Percentiles rank a stretch among this genome's conserved stretches.
Evolutionary conservation across 2,888 invertebrate genomes (phyloP).

Genomic region (Drymonia ruficornis): DNA sequence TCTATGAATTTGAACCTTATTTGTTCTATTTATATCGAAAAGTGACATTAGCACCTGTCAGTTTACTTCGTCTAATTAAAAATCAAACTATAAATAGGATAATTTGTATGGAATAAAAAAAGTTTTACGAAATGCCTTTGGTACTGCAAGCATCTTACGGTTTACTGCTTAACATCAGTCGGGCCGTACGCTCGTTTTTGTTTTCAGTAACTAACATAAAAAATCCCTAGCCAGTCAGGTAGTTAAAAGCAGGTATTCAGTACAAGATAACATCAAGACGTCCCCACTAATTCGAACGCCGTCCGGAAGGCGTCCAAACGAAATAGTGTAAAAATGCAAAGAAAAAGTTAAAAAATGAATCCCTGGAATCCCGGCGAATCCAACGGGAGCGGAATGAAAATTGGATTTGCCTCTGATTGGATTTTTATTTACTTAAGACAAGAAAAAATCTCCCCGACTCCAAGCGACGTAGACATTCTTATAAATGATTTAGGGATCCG

Average conservation of each 20-base stretch:
- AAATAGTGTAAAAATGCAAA: conserved; percentile 74
- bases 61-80: no score
- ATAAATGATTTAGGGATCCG: conserved; percentile 76
- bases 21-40: no score
- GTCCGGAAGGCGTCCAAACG: conserved; percentile 27
- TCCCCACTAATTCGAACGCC: background rate
- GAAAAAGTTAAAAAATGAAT: conserved; percentile 66
- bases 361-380: conserved; percentile 72
- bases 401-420: conserved; percentile 84
- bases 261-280: background rate
- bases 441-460: conserved; percentile 72
- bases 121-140: no score
- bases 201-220: no score
- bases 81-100: no score
- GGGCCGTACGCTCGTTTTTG: no score
- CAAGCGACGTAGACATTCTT: conserved; percentile 61
- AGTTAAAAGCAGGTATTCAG: background rate
- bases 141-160: no score
- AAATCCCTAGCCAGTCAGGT: no score
- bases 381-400: conserved; percentile 79
- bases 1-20: no score
- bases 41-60: no score
- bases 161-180: no score
- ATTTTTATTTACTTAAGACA: conserved; percentile 85
- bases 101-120: no score